Evolutionary conservation across 2,113 vertebrate genomes (phyloP), one percentile per base, ranked within the genome.

Genomic region (Chinchilla lanigera): DNA sequence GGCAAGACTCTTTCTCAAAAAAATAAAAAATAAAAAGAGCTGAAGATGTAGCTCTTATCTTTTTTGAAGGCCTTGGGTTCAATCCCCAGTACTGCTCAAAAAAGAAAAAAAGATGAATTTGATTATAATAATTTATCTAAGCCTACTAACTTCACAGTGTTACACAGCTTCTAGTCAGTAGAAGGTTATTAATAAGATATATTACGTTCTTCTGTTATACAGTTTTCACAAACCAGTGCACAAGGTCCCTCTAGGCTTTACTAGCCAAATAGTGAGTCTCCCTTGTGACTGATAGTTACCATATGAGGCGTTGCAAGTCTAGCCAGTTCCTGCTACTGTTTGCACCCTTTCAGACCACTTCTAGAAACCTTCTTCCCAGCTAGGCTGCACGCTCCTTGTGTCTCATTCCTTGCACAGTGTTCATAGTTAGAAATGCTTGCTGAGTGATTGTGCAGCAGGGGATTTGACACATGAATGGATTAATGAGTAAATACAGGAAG

Each of bases 111-210:
- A 71, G 30, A 50, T 78, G 52, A 83, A 87, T 60, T 94, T 69
- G 52, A 88, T 85, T 83, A 91, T 63, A 80, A 38, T 77, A 75
- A 75, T n/a, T 41, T 90, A 35, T 61, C 69, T 84, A 78, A 91
- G 89, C 14, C 9, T 22, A 87, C 69, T 73, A 35, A 87, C 90
- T 78, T 90, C 41, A 95, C 78, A 92, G 38, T 90, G 24, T 56
- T 86, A 63, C 83, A 78, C 38, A 61, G 22, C 26, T 65, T 50
- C n/a, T 84, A 71, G 80, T 69, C 54, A 77, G 33, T 60, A 65
- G 50, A 80, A 52, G 60, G 85, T 38, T 71, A 60, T 9, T 30
- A 77, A 30, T 86, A 88, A 75, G 14, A 13, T 89, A 35, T 60
- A 78, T 89, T 95, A 44, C 7, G 9, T 8, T 54, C 6, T 65